Percentiles rank a stretch among this genome's conserved stretches.
Conservation (phyloP, 2,797 vertebrate genomes). For the Myotis daubentonii region DNA sequence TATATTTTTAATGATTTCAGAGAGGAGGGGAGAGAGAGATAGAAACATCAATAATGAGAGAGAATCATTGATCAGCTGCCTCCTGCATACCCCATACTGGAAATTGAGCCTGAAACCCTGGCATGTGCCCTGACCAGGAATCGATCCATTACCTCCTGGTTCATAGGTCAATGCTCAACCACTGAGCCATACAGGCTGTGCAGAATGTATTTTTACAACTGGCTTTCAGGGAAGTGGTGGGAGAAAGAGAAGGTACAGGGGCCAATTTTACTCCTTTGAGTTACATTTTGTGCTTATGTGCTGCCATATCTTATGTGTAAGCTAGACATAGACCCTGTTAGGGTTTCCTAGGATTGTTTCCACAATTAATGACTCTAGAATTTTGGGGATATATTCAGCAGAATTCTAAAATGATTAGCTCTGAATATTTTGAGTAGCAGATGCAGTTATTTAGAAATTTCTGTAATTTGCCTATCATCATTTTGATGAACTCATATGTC, state of each 20-base stretch:
- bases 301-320: background rate
- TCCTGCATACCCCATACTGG: too few relatives aligned
- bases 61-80: too few relatives aligned
- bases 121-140: too few relatives aligned
- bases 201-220: background rate
- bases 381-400: background rate
- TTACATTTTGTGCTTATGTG: background rate
- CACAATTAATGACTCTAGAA: background rate
- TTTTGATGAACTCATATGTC: conserved; percentile 19
- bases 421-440: background rate
- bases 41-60: too few relatives aligned
- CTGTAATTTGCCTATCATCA: background rate
- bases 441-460: conserved; percentile 32
- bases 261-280: background rate
- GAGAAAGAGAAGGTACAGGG: background rate
- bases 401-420: background rate
- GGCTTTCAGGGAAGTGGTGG: background rate
- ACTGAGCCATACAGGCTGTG: too few relatives aligned
- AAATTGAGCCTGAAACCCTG: too few relatives aligned
- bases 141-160: too few relatives aligned
- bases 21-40: too few relatives aligned
- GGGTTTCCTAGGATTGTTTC: background rate
- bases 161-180: too few relatives aligned
- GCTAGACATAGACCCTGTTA: background rate
- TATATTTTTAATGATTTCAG: too few relatives aligned